A percentile compares a stretch with the other conserved stretches of the same genome.
phyloP scores from a whole-genome alignment of 2,888 invertebrate species.

The Smittia sp. region DNA sequence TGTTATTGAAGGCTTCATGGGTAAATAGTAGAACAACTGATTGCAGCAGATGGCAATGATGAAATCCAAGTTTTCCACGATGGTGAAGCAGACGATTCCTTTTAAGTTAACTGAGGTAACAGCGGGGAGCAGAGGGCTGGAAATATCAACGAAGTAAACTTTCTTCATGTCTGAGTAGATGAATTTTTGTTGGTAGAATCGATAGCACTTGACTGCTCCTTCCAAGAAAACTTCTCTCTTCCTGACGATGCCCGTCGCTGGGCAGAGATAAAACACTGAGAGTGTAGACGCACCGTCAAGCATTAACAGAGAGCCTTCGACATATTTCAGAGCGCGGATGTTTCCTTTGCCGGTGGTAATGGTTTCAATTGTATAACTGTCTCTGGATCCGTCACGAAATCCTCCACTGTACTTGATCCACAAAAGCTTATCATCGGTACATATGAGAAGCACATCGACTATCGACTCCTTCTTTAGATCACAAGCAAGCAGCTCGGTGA shows the following conservation, averaged over 20 bases:
- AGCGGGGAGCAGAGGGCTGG: neutral
- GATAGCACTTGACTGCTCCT: neutral
- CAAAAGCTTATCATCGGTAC: neutral
- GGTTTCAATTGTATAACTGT: neutral
- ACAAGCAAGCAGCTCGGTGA: neutral
- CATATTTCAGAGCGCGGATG: neutral
- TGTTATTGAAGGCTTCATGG: neutral
- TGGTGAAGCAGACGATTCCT: neutral
- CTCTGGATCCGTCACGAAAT: neutral
- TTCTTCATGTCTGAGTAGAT: slow-evolving; percentile 5
- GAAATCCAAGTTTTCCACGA: neutral
- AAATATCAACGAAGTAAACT: neutral
- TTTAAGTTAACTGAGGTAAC: neutral
- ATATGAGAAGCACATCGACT: neutral
- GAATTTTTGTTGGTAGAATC: neutral
- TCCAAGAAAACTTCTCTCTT: neutral
- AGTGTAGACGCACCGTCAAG: neutral
- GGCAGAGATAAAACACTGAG: neutral
- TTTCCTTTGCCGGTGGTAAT: neutral
- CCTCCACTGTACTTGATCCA: slow-evolving; percentile 6
- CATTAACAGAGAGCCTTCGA: neutral
- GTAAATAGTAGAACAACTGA: neutral
- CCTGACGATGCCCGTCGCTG: neutral
- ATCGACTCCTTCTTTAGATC: neutral
- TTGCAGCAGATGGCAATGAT: neutral